Base-by-base conservation (phyloP, 2,113 vertebrate genomes). In the Centropus unirufus region DNA sequence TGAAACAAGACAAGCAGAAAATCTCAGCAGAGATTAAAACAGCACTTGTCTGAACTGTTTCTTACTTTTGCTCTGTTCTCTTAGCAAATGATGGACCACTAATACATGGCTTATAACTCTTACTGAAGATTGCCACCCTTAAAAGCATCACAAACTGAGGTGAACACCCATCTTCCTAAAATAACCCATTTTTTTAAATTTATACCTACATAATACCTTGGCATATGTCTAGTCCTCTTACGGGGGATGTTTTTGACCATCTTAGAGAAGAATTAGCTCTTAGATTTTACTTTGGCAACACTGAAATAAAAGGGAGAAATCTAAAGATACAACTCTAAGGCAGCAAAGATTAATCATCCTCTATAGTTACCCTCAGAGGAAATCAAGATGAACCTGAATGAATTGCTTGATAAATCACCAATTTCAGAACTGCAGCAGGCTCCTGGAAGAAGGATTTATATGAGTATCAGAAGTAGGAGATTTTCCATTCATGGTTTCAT, bases 211-310 rank as follows among this genome's bases (percentile, higher is more conserved):
- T 20, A 2, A 72, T 82, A 83, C 3, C 22, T 66, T 82, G 44
- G 64, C 20, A 17, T 66, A 46, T 8, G 5, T 47, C 47, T 70
- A 27, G 14, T 6, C 23, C n/a, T 76, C 15, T 70, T 80, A 67
- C 6, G 52, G 40, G 17, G 59, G 26, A 7, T 83, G 42, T 30
- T 67, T 81, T n/a, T 77, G 36, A 86, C 15, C 46, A 66, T 7
- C 8, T 81, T 49, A 83, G 42, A 54, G 7, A 83, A 39, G n/a
- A 91, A 86, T 77, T 64, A 93, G 62, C 51, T 82, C 63, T 86
- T 85, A 72, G 63, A 69, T 83, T 88, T 94, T 86, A 90, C n/a
- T 63, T 88, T 80, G 73, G 59, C 55, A 95, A 88, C 46, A 83
- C 26, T 36, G 47, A 88, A 83, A 93, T 88, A 47, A 92, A 88